Conservation (phyloP, 2,113 vertebrate genomes). For the Siniperca knerii region DNA sequence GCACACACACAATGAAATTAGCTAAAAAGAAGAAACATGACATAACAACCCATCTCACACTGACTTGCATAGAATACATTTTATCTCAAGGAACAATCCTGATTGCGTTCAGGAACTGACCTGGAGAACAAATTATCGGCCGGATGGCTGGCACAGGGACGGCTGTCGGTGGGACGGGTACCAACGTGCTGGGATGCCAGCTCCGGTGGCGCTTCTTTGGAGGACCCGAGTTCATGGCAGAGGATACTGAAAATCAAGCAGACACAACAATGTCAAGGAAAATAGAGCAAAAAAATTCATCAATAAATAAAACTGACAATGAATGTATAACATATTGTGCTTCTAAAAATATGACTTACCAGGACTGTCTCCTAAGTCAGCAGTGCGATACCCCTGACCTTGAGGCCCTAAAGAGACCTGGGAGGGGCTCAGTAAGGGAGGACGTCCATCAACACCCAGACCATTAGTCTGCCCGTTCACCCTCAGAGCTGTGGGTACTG, state of each 20-base stretch:
- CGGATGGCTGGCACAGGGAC: slow-evolving; percentile 89
- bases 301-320: not conserved
- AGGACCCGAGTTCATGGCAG: slow-evolving; percentile 91
- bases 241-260: slow-evolving; percentile 71
- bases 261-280: not conserved
- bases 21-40: not conserved
- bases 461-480: slow-evolving; percentile 86
- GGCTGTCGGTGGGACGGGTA: slow-evolving; percentile 85
- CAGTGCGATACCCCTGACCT: slow-evolving; percentile 84
- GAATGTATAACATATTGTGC: not conserved
- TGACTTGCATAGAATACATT: not conserved
- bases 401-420: slow-evolving; percentile 84
- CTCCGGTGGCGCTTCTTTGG: slow-evolving; percentile 98
- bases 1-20: slow-evolving; percentile 19
- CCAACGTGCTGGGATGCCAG: slow-evolving; percentile 91
- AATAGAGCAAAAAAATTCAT: not conserved
- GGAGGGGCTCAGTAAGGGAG: slow-evolving; percentile 84
- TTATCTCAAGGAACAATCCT: not conserved
- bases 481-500: slow-evolving; percentile 87
- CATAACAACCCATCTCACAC: slow-evolving; percentile 1
- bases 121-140: slow-evolving; percentile 86
- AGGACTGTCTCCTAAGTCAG: slow-evolving; percentile 88
- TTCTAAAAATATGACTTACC: slow-evolving; percentile 56
- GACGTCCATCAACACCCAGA: slow-evolving; percentile 84
- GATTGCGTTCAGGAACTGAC: slow-evolving; percentile 59